Evolutionary conservation across 2,113 vertebrate genomes (phyloP), one percentile per base, ranked within the genome.

Genomic region (Dolichotis patagonum): DNA sequence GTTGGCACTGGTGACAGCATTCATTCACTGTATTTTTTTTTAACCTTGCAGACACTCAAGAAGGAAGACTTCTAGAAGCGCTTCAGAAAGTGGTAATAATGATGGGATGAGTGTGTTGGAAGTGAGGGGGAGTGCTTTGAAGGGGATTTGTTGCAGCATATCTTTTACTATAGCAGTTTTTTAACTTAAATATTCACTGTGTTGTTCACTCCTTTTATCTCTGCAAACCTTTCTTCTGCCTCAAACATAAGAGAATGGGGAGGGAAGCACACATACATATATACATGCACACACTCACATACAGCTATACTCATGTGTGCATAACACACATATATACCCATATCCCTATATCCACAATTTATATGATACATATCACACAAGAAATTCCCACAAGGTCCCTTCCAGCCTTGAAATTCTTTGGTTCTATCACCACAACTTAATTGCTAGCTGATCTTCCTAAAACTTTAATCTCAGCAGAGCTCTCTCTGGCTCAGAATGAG

Each of bases 401-500:
- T 81, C 54, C 60, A 89, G 54, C 46, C 88, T 75, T 91, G 54
- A 71, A 67, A 52, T 75, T 54, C 75, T 83, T 90, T 54, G 30
- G n/a, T 84, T 75, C 30, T 84, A 87, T 49, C 69, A 75, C 43
- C 82, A 65, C 78, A 60, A 58, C 4, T 80, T 93, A n/a, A 93
- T 88, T 56, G 14, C 63, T 6, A 16, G 54, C 82, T 88, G n/a
- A 82, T 94, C 69, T 88, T 89, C 46, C 87, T 94, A 26, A 95
- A 96, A 63, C 52, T 41, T 86, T 63, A 60, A 84, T 77, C 13
- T 38, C 82, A 86, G 75, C 58, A 91, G 73, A 56, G 11, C 69
- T 77, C 89, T 60, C 13, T 52, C 69, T 24, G 85, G 38, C 94
- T 96, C 90, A 43, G 58, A 54, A 92, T 78, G 77, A 96, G 84